These are phyloP conservation scores for Apamea monoglypha DNA, from an alignment of 2,888 invertebrate species.

Conservation along the genomic window DNA sequence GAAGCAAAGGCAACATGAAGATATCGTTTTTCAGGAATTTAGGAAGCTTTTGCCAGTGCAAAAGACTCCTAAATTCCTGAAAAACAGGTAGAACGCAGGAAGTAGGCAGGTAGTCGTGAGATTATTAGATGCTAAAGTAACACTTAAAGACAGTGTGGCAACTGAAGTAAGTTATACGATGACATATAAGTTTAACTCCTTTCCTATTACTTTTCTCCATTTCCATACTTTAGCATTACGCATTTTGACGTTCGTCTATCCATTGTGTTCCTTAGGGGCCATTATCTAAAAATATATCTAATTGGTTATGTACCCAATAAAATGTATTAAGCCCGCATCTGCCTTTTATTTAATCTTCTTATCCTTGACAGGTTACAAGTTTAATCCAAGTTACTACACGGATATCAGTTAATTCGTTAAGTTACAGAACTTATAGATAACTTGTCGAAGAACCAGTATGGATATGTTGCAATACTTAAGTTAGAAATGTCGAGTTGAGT, in stretches of 20 bases:
- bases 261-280: neutral
- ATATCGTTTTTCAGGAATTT: neutral
- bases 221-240: neutral
- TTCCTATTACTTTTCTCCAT: neutral
- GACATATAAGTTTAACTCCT: neutral
- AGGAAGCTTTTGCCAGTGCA: neutral
- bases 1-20: neutral
- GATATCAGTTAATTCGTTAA: slow-evolving; percentile 33
- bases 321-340: neutral
- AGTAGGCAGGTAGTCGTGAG: too few relatives aligned
- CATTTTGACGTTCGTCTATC: neutral
- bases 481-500: slow-evolving; percentile 40
- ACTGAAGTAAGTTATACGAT: neutral
- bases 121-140: neutral
- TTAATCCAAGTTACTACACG: slow-evolving; percentile 14
- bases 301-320: neutral
- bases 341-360: slow-evolving; percentile 11
- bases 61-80: too few relatives aligned
- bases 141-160: neutral
- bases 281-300: neutral
- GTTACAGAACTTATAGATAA: slow-evolving; percentile 34
- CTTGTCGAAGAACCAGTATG: slow-evolving; percentile 30
- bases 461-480: slow-evolving; percentile 38
- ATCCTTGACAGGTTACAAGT: slow-evolving; percentile 25
- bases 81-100: too few relatives aligned